Conservation (phyloP, 2,113 vertebrate genomes). For the Trinectes maculatus region DNA sequence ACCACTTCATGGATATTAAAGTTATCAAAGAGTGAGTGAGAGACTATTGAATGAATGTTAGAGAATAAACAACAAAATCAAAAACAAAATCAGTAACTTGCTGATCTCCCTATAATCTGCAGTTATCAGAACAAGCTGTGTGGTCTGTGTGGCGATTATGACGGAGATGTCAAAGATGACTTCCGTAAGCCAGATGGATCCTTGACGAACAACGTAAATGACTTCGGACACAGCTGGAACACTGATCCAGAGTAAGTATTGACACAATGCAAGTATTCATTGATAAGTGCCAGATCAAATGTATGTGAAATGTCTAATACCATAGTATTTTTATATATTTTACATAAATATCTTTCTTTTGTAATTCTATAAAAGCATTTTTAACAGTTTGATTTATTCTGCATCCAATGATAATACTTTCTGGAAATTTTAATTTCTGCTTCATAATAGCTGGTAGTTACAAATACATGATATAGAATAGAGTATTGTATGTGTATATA, state of each 20-base stretch:
- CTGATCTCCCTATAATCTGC: slow-evolving; percentile 4
- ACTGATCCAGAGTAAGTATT: slow-evolving; percentile 74
- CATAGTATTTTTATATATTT: too few species aligned
- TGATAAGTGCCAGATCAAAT: too few species aligned
- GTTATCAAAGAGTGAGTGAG: slow-evolving; percentile 81
- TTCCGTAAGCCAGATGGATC: slow-evolving; percentile 79
- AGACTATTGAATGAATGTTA: not conserved
- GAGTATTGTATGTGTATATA: too few species aligned
- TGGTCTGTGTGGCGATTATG: slow-evolving; percentile 83
- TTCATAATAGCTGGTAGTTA: too few species aligned
- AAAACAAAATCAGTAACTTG: not conserved
- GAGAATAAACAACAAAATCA: not conserved
- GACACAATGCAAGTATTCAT: not conserved
- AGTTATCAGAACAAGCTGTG: slow-evolving; percentile 78
- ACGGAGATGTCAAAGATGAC: slow-evolving; percentile 75
- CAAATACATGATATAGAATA: too few species aligned
- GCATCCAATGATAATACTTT: too few species aligned
- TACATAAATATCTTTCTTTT: too few species aligned
- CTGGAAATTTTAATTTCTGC: too few species aligned
- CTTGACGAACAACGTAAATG: slow-evolving; percentile 61
- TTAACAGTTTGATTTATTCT: too few species aligned
- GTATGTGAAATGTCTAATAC: too few species aligned
- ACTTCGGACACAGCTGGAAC: slow-evolving; percentile 85
- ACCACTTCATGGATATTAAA: slow-evolving; percentile 81
- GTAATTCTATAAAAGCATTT: too few species aligned